These are phyloP conservation scores for Diogma glabrata DNA, from an alignment of 2,888 invertebrate species.

Conservation along the genomic window DNA sequence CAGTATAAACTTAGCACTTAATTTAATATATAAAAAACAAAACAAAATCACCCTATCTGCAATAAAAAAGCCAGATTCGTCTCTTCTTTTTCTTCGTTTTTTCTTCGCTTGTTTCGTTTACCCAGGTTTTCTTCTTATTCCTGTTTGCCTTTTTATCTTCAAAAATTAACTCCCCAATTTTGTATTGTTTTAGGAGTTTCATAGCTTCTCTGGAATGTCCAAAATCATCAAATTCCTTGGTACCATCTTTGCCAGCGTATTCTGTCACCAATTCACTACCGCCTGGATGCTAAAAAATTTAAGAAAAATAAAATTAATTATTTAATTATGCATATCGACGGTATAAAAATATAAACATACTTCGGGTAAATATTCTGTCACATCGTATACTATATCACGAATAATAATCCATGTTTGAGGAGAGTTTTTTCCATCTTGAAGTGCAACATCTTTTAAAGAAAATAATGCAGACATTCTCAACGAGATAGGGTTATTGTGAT, in stretches of 20 bases:
- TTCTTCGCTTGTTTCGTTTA: too few species aligned
- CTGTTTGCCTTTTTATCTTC: neutral
- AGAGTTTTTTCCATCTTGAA: slow-evolving; percentile 44
- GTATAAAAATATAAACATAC: slow-evolving; percentile 30
- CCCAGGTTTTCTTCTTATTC: slow-evolving; percentile 1
- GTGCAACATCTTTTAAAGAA: slow-evolving; percentile 44
- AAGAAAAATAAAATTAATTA: slow-evolving; percentile 6
- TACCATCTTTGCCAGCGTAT: slow-evolving; percentile 54
- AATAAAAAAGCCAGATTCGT: too few species aligned
- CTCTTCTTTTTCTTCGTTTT: too few species aligned
- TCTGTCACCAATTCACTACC: slow-evolving; percentile 50
- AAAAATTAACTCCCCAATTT: slow-evolving; percentile 50
- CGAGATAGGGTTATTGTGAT: too few species aligned
- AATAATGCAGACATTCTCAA: slow-evolving; percentile 21
- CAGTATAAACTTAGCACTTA: too few species aligned
- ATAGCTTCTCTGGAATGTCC: slow-evolving; percentile 58
- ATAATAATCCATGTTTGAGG: slow-evolving; percentile 50
- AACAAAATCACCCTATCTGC: too few species aligned
- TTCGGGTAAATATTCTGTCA: slow-evolving; percentile 48
- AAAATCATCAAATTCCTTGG: slow-evolving; percentile 49
- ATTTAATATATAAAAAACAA: too few species aligned
- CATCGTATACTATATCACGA: slow-evolving; percentile 54
- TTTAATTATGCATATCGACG: too few species aligned
- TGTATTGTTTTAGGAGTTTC: slow-evolving; percentile 42
- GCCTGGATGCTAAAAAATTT: slow-evolving; percentile 57